Percentiles rank a stretch among this genome's conserved stretches.
These are phyloP conservation scores for Chaetoderma sp. DNA, from an alignment of 2,888 invertebrate species.

Conservation along the genomic window DNA sequence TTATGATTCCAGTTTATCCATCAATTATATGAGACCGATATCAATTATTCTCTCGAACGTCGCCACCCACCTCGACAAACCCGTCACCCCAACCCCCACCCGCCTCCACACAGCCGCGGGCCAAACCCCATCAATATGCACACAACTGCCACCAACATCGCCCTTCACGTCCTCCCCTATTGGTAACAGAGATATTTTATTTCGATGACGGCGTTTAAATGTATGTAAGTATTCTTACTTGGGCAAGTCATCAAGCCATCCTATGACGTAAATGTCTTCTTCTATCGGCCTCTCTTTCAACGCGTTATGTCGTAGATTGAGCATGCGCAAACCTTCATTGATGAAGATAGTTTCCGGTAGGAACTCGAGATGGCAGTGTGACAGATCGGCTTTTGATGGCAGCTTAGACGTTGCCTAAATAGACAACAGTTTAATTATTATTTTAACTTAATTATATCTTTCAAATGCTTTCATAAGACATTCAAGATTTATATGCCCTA, in stretches of 20 bases:
- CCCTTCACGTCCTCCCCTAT: too few species aligned
- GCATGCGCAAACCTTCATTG: conserved; percentile 65
- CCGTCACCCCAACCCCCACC: too few species aligned
- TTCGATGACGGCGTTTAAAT: neutral
- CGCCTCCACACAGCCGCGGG: too few species aligned
- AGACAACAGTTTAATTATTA: neutral
- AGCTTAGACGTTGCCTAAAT: conserved; percentile 68
- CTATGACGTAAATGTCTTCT: conserved; percentile 68
- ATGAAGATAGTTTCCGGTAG: conserved; percentile 70
- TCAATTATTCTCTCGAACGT: too few species aligned
- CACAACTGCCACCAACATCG: too few species aligned
- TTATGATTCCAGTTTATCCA: too few species aligned
- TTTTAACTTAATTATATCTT: neutral
- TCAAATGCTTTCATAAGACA: neutral
- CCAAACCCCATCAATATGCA: too few species aligned
- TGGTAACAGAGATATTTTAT: too few species aligned
- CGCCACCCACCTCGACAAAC: too few species aligned
- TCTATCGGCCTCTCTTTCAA: conserved; percentile 65
- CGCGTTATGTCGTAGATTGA: conserved; percentile 70
- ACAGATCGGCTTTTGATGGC: conserved; percentile 69
- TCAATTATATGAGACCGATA: too few species aligned
- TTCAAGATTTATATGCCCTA: neutral
- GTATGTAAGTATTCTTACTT: conserved; percentile 41
- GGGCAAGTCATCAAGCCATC: conserved; percentile 70
- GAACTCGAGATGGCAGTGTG: conserved; percentile 70